A percentile compares a stretch with the other conserved stretches of the same genome.
phyloP scores from a whole-genome alignment of 2,797 vertebrate species.

The Sebastolobus altivelis region DNA sequence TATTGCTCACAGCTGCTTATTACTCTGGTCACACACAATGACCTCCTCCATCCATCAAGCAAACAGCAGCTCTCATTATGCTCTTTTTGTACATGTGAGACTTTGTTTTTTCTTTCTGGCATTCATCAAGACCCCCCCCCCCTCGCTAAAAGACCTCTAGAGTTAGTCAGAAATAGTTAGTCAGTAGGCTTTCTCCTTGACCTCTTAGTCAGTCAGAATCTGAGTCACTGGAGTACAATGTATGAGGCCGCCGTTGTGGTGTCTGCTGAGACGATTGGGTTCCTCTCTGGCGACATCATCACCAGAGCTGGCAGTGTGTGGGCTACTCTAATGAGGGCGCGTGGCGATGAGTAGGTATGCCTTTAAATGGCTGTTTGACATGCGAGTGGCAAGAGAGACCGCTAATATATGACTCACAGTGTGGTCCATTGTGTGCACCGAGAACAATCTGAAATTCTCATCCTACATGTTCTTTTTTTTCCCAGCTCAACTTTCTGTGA shows the following conservation, averaged over 20 bases:
- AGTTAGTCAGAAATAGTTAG: conserved; percentile 52
- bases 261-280: conserved; percentile 44
- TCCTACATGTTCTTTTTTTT: conserved; percentile 49
- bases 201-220: conserved; percentile 64
- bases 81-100: conserved; percentile 42
- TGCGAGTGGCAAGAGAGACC: conserved; percentile 39
- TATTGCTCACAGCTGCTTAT: conserved; percentile 56
- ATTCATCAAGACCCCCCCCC: conserved; percentile 24
- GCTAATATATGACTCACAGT: conserved; percentile 66
- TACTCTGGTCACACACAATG: conserved; percentile 44
- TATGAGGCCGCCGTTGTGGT: conserved; percentile 52
- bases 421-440: conserved; percentile 51
- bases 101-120: conserved; percentile 22
- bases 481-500: conserved; percentile 61
- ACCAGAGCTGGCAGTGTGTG: conserved; percentile 55
- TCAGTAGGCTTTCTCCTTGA: conserved; percentile 40
- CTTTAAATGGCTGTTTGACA: conserved; percentile 62
- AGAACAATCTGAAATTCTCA: conserved; percentile 65
- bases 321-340: conserved; percentile 64
- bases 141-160: conserved; percentile 9
- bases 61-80: conserved; percentile 55
- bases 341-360: conserved; percentile 60
- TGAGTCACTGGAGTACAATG: conserved; percentile 69
- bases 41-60: conserved; percentile 44
- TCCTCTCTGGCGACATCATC: conserved; percentile 65